phyloP scores from a whole-genome alignment of 2,888 invertebrate genomes.

The Polydrusus pterygomalis region DNA sequence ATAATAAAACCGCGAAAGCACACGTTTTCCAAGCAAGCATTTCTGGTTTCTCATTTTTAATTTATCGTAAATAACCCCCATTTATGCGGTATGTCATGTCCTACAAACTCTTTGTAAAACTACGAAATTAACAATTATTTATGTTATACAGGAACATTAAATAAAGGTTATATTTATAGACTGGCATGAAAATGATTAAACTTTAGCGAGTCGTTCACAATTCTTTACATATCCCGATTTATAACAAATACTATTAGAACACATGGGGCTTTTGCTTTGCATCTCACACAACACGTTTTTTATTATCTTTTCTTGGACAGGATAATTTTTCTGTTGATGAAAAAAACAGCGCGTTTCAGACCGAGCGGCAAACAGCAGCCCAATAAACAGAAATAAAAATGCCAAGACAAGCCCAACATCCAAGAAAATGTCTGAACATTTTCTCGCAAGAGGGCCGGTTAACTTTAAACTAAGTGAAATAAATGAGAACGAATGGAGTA shows the following conservation, averaged over 20 bases:
- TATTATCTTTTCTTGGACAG: too few relatives aligned
- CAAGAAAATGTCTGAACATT: conserved; percentile 31
- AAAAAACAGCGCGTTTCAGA: background rate
- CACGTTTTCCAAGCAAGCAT: background rate
- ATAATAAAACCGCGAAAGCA: background rate
- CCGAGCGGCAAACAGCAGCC: conserved; percentile 9
- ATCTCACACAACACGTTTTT: too few relatives aligned
- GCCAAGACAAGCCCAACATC: conserved; percentile 24
- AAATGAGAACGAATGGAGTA: conserved; percentile 59
- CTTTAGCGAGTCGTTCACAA: too few relatives aligned
- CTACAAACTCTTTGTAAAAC: background rate
- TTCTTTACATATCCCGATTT: too few relatives aligned
- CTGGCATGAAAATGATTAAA: too few relatives aligned
- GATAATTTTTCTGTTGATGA: background rate
- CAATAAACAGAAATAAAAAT: conserved; percentile 31
- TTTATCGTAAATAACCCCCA: conserved; percentile 12
- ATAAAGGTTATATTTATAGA: too few relatives aligned
- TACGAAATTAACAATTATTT: too few relatives aligned
- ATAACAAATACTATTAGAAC: too few relatives aligned
- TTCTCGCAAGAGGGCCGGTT: conserved; percentile 40
- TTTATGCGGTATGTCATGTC: background rate
- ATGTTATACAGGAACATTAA: too few relatives aligned
- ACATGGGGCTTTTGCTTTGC: too few relatives aligned
- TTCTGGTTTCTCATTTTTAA: conserved; percentile 15
- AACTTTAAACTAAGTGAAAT: conserved; percentile 60